Base-by-base conservation (phyloP, 2,888 invertebrate species). In the Endotricha flammealis region DNA sequence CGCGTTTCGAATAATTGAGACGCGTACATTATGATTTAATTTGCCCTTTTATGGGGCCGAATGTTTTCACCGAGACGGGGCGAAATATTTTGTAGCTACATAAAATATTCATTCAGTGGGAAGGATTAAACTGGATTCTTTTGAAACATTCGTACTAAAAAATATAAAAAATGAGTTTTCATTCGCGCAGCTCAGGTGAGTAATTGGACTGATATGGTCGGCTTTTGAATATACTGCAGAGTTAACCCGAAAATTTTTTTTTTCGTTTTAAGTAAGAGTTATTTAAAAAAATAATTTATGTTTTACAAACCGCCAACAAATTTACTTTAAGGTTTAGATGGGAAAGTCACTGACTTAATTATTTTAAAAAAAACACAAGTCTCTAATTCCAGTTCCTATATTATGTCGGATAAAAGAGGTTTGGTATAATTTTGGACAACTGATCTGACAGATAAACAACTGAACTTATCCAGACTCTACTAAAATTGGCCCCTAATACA, bases 1-100 rank as follows among this genome's bases (percentile, higher is more conserved):
- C 71, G 71, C 69, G 67, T 75, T 79, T 72, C 69, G 70, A 77
- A 83, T 82, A 83, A 85, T 79, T 81, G 80, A 83, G 80, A 78
- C 66, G 74, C 66, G 64, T 51, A 60, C 61, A 75, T 64, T 82
- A 81, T 81, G 80, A 82, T 85, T 83, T 83, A 82, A 83, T 83
- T 83, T 82, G 79, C 77, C 71, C 72, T 76, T 73, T 80, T 67
- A 64, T 66, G 59, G 60, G 57, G 58, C 57, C 57, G 53, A 67
- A 66, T 65, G 61, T 72, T 74, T 70, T 58, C 50, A 48, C 50
- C 46, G 41, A 20, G 20, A 2, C 42, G 57, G 62, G 68, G 61
- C 50, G 59, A 52, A 58, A 59, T 67, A 64, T 68, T 65, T 58
- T 48, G 53, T 53, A 30, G 29, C 38, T 46, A 58, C 63, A 60